Conservation (phyloP, 2,888 invertebrate genomes). For the Xestoiulus laeticollis region DNA sequence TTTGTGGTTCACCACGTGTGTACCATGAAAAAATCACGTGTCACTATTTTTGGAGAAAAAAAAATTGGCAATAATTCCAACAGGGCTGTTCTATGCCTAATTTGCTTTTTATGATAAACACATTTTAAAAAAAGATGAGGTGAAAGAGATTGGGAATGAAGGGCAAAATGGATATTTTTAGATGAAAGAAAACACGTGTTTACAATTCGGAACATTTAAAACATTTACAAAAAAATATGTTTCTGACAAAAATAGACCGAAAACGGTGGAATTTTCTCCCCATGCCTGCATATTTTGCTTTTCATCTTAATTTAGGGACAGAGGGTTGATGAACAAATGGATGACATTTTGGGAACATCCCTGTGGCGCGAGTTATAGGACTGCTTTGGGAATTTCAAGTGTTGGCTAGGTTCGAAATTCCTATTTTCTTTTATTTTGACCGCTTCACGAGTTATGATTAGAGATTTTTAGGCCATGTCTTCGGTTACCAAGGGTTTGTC, state of each 20-base stretch:
- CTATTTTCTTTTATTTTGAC: neutral
- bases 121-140: constrained; percentile 29
- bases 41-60: neutral
- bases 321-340: neutral
- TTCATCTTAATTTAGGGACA: neutral
- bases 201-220: neutral
- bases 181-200: constrained; percentile 29
- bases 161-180: constrained; percentile 11
- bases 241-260: constrained; percentile 10
- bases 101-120: constrained; percentile 28
- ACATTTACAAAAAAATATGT: neutral
- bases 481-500: too few relatives aligned
- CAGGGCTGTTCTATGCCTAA: neutral
- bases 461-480: too few relatives aligned
- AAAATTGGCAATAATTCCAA: constrained; percentile 25
- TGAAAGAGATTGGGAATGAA: neutral
- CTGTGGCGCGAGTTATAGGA: neutral
- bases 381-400: neutral
- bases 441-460: neutral
- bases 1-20: neutral
- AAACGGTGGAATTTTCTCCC: neutral
- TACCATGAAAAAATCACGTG: neutral
- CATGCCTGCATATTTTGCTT: neutral
- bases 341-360: neutral
- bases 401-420: neutral